Evolutionary conservation across 2,113 vertebrate genomes (phyloP).

Genomic region (Paradisaea rubra): DNA sequence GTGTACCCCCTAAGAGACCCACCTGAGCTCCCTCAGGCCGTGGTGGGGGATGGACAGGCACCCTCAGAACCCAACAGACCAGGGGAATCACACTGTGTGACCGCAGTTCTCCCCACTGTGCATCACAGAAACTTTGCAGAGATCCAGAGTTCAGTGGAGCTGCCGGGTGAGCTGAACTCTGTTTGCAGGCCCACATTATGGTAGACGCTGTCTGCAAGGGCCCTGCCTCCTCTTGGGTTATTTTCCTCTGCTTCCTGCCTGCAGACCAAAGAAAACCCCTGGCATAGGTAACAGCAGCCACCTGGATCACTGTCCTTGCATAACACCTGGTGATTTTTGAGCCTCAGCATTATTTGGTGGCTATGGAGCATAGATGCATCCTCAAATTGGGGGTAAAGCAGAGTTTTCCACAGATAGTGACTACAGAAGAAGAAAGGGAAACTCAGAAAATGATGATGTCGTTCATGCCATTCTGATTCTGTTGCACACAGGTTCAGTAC

Average conservation of each 20-base stretch:
- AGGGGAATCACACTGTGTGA: rapidly evolving
- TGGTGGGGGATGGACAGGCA: rapidly evolving
- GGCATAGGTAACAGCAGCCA: not conserved
- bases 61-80: not conserved
- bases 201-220: not conserved
- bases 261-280: not conserved
- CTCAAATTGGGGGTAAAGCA: not conserved
- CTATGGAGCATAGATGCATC: not conserved
- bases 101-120: not conserved
- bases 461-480: not conserved
- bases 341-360: not conserved
- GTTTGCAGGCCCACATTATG: not conserved
- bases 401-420: not conserved
- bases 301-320: not conserved
- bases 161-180: not conserved
- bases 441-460: rapidly evolving
- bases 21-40: not conserved
- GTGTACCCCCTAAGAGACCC: rapidly evolving
- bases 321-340: not conserved
- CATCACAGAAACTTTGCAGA: not conserved
- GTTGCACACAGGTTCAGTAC: not conserved
- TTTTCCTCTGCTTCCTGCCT: not conserved
- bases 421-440: not conserved
- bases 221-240: not conserved
- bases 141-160: not conserved